Evolutionary conservation across 2,797 vertebrate genomes (phyloP).

Genomic region (Liasis olivaceus): DNA sequence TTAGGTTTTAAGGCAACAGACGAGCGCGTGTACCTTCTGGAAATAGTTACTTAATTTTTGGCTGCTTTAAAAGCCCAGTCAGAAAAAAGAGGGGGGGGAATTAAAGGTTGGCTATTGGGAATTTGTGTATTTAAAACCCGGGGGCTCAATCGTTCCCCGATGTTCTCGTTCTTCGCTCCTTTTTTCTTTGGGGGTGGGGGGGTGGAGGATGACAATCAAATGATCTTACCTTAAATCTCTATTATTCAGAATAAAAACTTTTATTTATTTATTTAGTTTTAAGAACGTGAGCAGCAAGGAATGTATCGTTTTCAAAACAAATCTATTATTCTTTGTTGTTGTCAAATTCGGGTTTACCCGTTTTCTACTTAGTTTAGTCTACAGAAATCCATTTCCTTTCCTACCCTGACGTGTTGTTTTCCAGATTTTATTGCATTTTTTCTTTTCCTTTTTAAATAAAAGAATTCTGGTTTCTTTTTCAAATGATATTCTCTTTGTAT

Average conservation of each 20-base stretch:
- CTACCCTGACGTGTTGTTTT: constrained; percentile 73
- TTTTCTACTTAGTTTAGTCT: constrained; percentile 68
- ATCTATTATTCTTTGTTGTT: constrained; percentile 65
- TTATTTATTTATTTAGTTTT: constrained; percentile 75
- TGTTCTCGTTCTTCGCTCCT: background rate
- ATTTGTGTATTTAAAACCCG: constrained; percentile 23
- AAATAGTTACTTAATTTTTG: background rate
- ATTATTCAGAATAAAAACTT: constrained; percentile 83
- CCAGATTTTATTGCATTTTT: constrained; percentile 89
- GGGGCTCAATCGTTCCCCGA: background rate
- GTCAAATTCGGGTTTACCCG: constrained; percentile 62
- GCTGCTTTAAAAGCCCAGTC: background rate
- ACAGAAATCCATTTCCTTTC: constrained; percentile 76
- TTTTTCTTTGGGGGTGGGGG: background rate
- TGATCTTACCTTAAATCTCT: constrained; percentile 68
- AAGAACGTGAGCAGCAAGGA: constrained; percentile 94
- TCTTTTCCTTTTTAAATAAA: constrained; percentile 77
- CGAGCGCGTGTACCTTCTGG: background rate
- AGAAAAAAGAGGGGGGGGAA: background rate
- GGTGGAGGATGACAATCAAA: constrained; percentile 48
- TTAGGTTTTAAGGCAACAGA: background rate
- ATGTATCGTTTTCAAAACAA: constrained; percentile 87
- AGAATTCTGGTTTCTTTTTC: constrained; percentile 75
- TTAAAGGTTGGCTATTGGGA: constrained; percentile 10
- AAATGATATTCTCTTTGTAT: constrained; percentile 72